A percentile compares a stretch with the other conserved stretches of the same genome.
Evolutionary conservation across 2,113 vertebrate genomes (phyloP).

Genomic region (Lota lota): DNA sequence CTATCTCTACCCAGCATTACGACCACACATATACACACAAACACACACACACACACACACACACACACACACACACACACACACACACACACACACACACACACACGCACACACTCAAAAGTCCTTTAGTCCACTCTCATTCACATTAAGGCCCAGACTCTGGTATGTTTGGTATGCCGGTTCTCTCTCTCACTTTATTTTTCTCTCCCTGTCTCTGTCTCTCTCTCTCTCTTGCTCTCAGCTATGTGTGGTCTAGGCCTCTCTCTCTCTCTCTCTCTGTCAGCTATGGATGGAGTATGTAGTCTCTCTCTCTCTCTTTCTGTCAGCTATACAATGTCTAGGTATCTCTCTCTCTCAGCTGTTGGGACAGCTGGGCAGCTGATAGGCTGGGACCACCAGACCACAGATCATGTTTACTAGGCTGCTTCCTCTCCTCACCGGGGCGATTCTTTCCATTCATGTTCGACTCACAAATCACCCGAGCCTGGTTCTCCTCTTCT

Average conservation of each 20-base stretch:
- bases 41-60: neutral
- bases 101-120: neutral
- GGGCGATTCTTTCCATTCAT: too few relatives aligned
- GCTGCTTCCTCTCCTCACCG: too few relatives aligned
- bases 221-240: neutral
- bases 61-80: neutral
- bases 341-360: conserved; percentile 46
- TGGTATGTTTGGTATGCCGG: conserved; percentile 33
- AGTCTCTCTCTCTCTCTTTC: neutral
- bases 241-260: conserved; percentile 7
- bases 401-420: too few relatives aligned
- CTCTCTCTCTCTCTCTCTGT: neutral
- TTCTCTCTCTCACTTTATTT: neutral
- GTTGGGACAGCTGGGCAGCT: conserved; percentile 61
- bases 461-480: too few relatives aligned
- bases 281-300: neutral
- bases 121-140: too few relatives aligned
- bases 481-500: too few relatives aligned
- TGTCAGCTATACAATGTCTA: neutral
- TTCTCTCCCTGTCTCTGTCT: neutral
- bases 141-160: conserved; percentile 1
- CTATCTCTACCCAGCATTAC: conserved; percentile 40
- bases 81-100: neutral
- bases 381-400: conserved; percentile 10
- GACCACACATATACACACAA: conserved; percentile 1